These are phyloP conservation scores for Andrena praecox DNA, from an alignment of 2,888 invertebrate species.

Conservation along the genomic window DNA sequence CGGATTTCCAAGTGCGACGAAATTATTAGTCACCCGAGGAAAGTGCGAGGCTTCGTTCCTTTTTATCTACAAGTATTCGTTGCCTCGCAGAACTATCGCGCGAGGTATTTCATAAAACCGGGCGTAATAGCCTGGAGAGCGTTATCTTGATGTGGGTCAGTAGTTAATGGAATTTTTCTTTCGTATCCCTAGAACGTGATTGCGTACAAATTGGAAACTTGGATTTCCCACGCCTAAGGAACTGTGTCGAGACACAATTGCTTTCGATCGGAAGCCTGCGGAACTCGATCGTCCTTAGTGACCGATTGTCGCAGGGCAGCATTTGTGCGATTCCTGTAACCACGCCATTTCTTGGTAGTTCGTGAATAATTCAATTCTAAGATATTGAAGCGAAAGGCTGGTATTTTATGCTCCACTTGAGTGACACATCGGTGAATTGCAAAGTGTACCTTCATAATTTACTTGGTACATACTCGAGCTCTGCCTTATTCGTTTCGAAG, in stretches of 20 bases:
- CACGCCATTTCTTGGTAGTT: neutral
- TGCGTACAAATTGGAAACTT: neutral
- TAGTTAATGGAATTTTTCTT: constrained; percentile 7
- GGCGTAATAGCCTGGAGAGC: neutral
- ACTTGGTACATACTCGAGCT: neutral
- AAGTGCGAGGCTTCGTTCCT: neutral
- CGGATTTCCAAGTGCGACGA: neutral
- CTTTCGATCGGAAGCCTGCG: neutral
- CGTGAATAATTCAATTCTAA: neutral
- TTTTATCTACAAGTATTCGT: neutral
- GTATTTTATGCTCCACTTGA: neutral
- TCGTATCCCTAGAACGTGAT: neutral
- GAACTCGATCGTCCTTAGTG: neutral
- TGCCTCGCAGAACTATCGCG: neutral
- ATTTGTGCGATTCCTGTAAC: no score
- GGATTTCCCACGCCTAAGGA: neutral
- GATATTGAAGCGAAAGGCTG: neutral
- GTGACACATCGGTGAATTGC: neutral
- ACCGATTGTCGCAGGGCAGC: neutral
- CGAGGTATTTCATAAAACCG: constrained; percentile 1
- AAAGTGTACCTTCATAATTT: neutral
- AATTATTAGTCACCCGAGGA: neutral
- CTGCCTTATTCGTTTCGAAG: neutral
- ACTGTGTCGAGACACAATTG: neutral
- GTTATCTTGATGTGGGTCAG: constrained; percentile 1